Base-by-base conservation (phyloP, 2,888 invertebrate genomes). In the Drosophila mulleri region DNA sequence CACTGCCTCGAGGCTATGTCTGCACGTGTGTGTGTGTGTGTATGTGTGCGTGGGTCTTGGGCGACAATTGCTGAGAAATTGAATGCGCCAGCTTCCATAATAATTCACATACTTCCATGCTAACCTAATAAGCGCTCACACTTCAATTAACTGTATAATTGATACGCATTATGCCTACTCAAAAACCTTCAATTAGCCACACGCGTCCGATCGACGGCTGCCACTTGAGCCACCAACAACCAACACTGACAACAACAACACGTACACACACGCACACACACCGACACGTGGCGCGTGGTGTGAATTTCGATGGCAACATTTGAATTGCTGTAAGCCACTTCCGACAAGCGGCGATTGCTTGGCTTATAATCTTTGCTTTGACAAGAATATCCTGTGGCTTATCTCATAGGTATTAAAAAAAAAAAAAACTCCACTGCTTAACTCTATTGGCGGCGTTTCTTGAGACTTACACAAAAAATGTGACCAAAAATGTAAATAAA, bases 121-220 rank as follows among this genome's bases (percentile, higher is more conserved):
- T 67, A 20, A 56, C 42, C 44, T 29, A 59, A 44, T 48, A 56
- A 41, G 12, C 54, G 61, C 63, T 69, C 70, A 53, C 66, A 66
- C 64, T 72, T 85, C 72, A 78, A 80, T 83, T 88, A 80, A 80
- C 66, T 75, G 83, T 44, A 72, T 88, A 88, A 88, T 88, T 83
- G 81, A 83, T 86, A 86, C 60, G 78, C 83, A 75, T 88, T 71
- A 72, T 72, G 65, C 71, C 59, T 70, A 18, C 56, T 39, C 11
- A 39, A 64, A 66, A 67, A 32, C 61, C 67, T 37, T 37, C 58
- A 83, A 83, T 83, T 89, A 76, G 84, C 52, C 65, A 78, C 89
- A 88, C 87, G 83, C 67, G 89, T 48, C 69, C 63, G 67, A 61
- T 60, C 62, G 65, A 61, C 54, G 41, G 62, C 71, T 54, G 71